Base-by-base conservation (phyloP, 2,888 invertebrate species). In the Ecdyonurus torrentis region DNA sequence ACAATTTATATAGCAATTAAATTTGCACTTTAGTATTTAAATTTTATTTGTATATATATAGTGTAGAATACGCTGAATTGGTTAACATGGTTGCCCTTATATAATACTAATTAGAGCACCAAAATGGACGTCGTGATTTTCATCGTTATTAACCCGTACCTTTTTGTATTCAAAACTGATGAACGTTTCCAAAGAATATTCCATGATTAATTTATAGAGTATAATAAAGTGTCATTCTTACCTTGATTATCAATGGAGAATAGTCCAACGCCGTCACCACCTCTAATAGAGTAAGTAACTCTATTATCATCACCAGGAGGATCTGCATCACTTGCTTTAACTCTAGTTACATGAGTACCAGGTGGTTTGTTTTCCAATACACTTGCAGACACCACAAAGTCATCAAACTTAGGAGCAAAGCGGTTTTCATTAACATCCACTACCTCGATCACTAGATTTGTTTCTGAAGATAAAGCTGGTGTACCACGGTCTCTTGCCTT, bases 381-480 rank as follows among this genome's bases (percentile, higher is more conserved):
- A 68, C 78, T 79, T 61, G 87, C 89, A 65, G 81, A 76, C 66
- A 87, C 77, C 67, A 91, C 90, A 71, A 87, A 88, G 73, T 89
- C 90, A 62, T 81, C 81, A 75, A 96, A 96, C 67, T 79, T 78
- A 1, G 96, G 94, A 62, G 91, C 80, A 75, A 86, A 84, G 63
- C 85, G 78, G 76, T 96, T 96, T 77, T 96, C 96, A 77, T 97
- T 93, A 20, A 96, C 95, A 77, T 97, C 96, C 68, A 90, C 87
- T 66, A 92, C 83, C 76, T 94, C 91, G 62, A 97, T 83, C 61
- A 76, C 71, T 50, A 97, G 82, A 65, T 85, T 82, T 64, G 91
- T 86, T 70, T 89, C 87, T 1, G 91, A 83, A 65, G 85, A 84
- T 66, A 93, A 77, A 2, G 89, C 80, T 1, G 92, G 93, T 63